Base-by-base conservation (phyloP, 1,140 invertebrate genomes). In the Popillia japonica region DNA sequence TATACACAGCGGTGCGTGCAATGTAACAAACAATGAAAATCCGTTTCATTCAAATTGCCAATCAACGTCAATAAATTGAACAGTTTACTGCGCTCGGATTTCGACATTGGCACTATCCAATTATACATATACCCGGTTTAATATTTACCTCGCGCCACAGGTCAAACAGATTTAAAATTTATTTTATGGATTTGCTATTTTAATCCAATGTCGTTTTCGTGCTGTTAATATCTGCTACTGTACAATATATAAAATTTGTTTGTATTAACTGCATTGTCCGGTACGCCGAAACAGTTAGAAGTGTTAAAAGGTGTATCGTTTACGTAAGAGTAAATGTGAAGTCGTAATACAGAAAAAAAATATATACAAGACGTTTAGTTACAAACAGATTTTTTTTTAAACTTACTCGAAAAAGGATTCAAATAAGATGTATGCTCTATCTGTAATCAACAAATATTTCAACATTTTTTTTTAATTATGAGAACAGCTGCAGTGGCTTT, bases 1-100 rank as follows among this genome's bases (percentile, higher is more conserved):
- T 34, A 34, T 55, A 55, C 48, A 55, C 14, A n/a, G 48, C 48
- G 17, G 14, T 17, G 42, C 10, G 48, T 55, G 48, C 48, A 17
- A 14, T 55, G 48, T 55, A 55, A 55, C 48, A 55, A 55, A 55
- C 48, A 55, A 55, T 55, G 48, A 55, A 55, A 55, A 17, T 55
- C 48, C 48, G 7, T 55, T 55, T 55, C 48, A 55, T 55, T 55
- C 48, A 55, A 55, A 55, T 55, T 55, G 48, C 14, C 48, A 17
- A 55, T 55, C 48, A 55, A 55, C 48, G 48, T 55, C 48, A 55
- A 55, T 55, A 55, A 55, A 55, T 55, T 55, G 17, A 55, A 55
- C 14, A 55, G 48, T 55, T 55, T 55, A 55, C 17, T 55, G 48
- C 48, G 48, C 17, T 55, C 6, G 14, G 48, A 55, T 55, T 55